Base-by-base conservation (phyloP, 2,113 vertebrate species). In the Oxyruncus cristatus region DNA sequence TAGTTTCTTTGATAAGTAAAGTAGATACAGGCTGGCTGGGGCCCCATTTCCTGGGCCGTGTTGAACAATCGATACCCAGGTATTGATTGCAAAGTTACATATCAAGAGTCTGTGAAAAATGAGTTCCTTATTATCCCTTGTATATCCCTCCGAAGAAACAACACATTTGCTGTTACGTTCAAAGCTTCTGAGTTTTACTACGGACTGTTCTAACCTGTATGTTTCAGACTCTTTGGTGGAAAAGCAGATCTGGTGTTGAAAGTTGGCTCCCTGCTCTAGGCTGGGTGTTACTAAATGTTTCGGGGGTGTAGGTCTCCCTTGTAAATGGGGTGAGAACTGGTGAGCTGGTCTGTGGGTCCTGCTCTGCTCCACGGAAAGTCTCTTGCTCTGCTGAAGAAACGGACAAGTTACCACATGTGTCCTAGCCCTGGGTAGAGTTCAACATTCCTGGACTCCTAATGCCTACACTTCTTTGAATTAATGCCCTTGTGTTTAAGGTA, bases 141-240 rank as follows among this genome's bases (percentile, higher is more conserved):
- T 47, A 11, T 39, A 42, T 28, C n/a, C 33, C 23, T 37, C 39
- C 12, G 39, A 61, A 71, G 61, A 86, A 91, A 49, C 8, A 63
- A 16, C 12, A 37, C 4, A 3, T 8, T 58, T 67, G 41, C 30
- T 35, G 16, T 41, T 73, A 6, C 5, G 23, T 61, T 88, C 15
- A 21, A 74, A 55, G 33, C 66, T 66, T 0, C 5, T 37, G 55
- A 26, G 27, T 67, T 22, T 65, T 74, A 30, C 26, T 9, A 3
- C 0, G 0, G 6, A 1, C 30, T 42, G 14, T 37, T 85, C 28
- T 37, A 16, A 68, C 14, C 1, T 1, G 4, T 19, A 18, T 30
- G 14, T 42, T 84, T 73, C 41, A 44, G 59, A 30, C n/a, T 30
- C 13, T 61, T 30, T 44, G 63, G 52, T 33, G 27, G 47, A 44